Conservation (phyloP, 2,113 vertebrate genomes). For the Spheniscus mendiculus region DNA sequence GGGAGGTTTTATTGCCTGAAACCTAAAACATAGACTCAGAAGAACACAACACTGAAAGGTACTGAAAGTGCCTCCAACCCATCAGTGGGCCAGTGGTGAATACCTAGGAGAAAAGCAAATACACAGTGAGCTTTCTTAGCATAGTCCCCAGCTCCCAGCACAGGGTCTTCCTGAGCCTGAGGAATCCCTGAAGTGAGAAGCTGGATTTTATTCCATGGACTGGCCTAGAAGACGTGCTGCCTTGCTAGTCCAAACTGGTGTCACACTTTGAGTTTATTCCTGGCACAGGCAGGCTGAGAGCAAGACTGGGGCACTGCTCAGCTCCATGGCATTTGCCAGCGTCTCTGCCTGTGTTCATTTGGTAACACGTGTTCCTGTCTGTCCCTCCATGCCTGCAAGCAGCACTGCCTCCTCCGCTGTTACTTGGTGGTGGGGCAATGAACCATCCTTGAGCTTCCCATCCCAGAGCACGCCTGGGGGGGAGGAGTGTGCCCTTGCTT, state of each 20-base stretch:
- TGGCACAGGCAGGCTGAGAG: not conserved
- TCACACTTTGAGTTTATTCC: not conserved
- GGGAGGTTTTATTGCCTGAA: not conserved
- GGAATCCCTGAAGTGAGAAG: not conserved
- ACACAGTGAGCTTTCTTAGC: not conserved
- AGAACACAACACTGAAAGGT: not conserved
- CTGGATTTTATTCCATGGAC: not conserved
- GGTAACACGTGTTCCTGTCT: fast-evolving
- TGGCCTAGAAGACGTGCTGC: not conserved
- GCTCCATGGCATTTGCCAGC: not conserved
- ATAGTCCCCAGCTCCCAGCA: not conserved
- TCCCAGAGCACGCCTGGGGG: fast-evolving
- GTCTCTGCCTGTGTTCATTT: not conserved
- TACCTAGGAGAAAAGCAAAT: not conserved
- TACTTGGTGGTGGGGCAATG: not conserved
- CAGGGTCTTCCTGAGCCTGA: not conserved
- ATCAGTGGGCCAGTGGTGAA: not conserved
- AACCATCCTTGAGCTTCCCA: not conserved
- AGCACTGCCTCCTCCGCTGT: not conserved
- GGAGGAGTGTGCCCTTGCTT: not conserved
- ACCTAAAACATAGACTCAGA: not conserved
- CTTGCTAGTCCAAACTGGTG: not conserved
- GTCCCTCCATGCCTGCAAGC: not conserved
- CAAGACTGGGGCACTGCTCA: not conserved
- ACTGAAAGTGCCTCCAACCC: not conserved